A percentile compares a stretch with the other conserved stretches of the same genome.
These are phyloP conservation scores for Phylloscopus collybita DNA, from an alignment of 2,797 vertebrate species.

Conservation along the genomic window DNA sequence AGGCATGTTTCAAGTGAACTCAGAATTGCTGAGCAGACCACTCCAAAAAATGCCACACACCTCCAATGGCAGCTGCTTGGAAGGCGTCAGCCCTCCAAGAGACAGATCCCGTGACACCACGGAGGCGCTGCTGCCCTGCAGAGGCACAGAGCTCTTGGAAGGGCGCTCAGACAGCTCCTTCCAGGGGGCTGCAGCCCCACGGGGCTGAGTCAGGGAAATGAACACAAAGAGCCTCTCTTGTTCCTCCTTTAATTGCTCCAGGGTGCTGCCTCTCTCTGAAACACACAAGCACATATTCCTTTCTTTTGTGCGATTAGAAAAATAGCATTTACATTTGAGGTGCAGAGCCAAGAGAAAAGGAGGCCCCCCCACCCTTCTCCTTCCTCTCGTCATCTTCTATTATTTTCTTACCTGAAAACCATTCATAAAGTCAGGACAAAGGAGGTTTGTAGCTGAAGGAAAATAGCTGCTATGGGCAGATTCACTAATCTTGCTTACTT, in stretches of 20 bases:
- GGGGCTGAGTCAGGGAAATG: neutral
- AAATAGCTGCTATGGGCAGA: neutral
- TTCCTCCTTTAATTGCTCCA: neutral
- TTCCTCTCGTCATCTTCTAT: neutral
- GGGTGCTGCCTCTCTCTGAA: neutral
- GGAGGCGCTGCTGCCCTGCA: fast-evolving
- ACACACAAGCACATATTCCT: neutral
- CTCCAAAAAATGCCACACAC: neutral
- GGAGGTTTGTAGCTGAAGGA: neutral
- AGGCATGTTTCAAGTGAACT: neutral
- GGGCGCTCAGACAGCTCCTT: fast-evolving
- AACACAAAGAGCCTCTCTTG: neutral
- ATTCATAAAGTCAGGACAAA: neutral
- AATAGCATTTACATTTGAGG: neutral
- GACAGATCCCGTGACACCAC: neutral
- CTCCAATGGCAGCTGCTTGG: neutral
- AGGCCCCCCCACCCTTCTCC: fast-evolving
- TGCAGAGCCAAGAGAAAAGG: neutral
- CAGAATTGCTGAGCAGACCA: neutral
- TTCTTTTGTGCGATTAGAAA: neutral
- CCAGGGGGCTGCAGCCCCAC: neutral
- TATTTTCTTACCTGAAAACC: neutral
- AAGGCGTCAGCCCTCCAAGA: neutral
- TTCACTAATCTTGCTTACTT: neutral
- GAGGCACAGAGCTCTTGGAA: neutral